Conservation (phyloP, 2,113 vertebrate genomes). For the Oreochromis spilurus region DNA sequence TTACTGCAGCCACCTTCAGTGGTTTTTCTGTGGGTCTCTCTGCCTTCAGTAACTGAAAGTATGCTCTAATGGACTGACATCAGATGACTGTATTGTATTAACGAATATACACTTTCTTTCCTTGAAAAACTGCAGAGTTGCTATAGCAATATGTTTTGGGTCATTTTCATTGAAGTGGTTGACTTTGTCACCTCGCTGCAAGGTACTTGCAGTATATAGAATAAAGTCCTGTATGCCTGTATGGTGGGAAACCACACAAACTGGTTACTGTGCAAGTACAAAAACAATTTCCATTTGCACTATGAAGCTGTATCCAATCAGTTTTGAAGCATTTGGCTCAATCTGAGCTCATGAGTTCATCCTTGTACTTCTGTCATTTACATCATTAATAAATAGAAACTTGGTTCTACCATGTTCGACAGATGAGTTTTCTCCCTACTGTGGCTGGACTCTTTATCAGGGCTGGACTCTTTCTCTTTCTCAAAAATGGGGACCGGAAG, state of each 20-base stretch:
- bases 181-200: background rate
- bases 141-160: background rate
- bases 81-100: background rate
- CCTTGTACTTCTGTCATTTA: background rate
- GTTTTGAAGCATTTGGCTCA: background rate
- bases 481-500: background rate
- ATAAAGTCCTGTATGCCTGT: background rate
- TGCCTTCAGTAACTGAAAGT: background rate
- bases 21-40: background rate
- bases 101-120: fast-evolving
- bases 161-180: background rate
- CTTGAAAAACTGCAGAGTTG: background rate
- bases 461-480: background rate
- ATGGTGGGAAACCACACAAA: background rate
- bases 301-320: background rate
- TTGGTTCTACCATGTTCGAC: background rate
- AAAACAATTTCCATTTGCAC: background rate
- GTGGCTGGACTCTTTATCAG: background rate
- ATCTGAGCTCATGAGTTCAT: background rate
- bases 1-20: background rate
- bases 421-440: background rate
- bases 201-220: background rate
- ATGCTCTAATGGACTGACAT: background rate
- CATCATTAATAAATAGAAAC: background rate
- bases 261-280: background rate